These are phyloP conservation scores for Pedicia rivosa DNA, from an alignment of 2,888 invertebrate genomes.

Conservation along the genomic window DNA sequence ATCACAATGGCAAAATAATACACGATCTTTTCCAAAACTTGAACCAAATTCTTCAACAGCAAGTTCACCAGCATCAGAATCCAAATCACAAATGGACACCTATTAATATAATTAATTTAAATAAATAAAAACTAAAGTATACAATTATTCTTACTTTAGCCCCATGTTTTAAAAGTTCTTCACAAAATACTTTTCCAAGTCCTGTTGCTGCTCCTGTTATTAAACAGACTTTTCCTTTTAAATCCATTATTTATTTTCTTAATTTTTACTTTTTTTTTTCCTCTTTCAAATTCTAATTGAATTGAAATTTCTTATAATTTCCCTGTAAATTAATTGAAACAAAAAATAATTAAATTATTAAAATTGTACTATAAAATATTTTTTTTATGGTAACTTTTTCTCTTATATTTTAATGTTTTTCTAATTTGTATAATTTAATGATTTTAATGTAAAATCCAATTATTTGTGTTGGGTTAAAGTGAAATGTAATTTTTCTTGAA, in stretches of 20 bases:
- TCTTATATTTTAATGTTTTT: too few species aligned
- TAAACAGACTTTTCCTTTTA: slow-evolving; percentile 56
- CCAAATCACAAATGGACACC: slow-evolving; percentile 61
- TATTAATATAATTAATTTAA: slow-evolving; percentile 20
- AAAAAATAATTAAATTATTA: too few species aligned
- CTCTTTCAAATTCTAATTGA: too few species aligned
- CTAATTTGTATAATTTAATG: too few species aligned
- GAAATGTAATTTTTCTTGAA: too few species aligned
- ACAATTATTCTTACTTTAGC: slow-evolving; percentile 40
- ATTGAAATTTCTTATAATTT: too few species aligned
- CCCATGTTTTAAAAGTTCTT: slow-evolving; percentile 53
- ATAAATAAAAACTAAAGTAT: neutral
- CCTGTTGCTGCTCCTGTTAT: slow-evolving; percentile 60
- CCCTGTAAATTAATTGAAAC: too few species aligned
- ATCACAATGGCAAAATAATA: slow-evolving; percentile 57
- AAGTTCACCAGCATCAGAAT: slow-evolving; percentile 51
- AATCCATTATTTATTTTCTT: slow-evolving; percentile 50
- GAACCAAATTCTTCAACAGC: slow-evolving; percentile 44
- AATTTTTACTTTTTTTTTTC: too few species aligned
- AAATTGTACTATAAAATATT: too few species aligned
- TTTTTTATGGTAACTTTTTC: too few species aligned
- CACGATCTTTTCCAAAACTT: slow-evolving; percentile 50
- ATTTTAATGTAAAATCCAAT: too few species aligned
- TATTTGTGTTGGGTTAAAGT: too few species aligned
- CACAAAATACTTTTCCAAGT: slow-evolving; percentile 54